Evolutionary conservation across 2,888 invertebrate species (phyloP).

Genomic region (Formica aserva): DNA sequence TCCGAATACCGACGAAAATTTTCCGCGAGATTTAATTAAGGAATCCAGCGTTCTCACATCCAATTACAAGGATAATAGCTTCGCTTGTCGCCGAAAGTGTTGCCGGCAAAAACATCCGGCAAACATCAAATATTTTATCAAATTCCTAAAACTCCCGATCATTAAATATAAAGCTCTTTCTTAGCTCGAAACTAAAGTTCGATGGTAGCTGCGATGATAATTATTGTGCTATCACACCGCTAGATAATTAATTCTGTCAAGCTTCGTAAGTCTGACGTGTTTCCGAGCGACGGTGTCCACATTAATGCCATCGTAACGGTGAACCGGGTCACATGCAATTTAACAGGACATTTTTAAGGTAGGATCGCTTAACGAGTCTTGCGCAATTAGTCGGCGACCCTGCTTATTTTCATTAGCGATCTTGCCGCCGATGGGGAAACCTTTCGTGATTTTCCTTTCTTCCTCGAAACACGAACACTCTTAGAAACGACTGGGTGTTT

Average conservation of each 20-base stretch:
- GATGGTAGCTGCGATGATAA: slow-evolving; percentile 57
- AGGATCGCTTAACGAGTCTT: slow-evolving; percentile 68
- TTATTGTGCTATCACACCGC: slow-evolving; percentile 69
- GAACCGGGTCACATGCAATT: slow-evolving; percentile 69
- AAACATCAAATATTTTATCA: slow-evolving; percentile 20
- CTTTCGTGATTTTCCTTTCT: slow-evolving; percentile 29
- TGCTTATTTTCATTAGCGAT: slow-evolving; percentile 72
- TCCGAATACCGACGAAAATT: slow-evolving; percentile 21
- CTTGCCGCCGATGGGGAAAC: slow-evolving; percentile 43
- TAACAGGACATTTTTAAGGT: slow-evolving; percentile 73
- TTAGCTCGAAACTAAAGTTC: slow-evolving; percentile 19
- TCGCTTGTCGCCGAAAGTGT: not conserved
- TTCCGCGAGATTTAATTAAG: slow-evolving; percentile 29
- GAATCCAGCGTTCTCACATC: not conserved
- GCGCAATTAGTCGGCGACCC: slow-evolving; percentile 67
- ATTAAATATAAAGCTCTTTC: slow-evolving; percentile 25
- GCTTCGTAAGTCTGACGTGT: slow-evolving; percentile 75
- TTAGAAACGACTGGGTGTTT: not conserved
- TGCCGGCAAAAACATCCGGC: not conserved
- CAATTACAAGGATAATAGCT: not conserved
- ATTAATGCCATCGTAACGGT: slow-evolving; percentile 30
- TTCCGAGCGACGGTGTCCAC: slow-evolving; percentile 49
- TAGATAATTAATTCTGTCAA: slow-evolving; percentile 75
- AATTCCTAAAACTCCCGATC: not conserved
- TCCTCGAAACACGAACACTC: slow-evolving; percentile 1